Conservation (phyloP, 1,140 invertebrate genomes). For the Drosophila yakuba region DNA sequence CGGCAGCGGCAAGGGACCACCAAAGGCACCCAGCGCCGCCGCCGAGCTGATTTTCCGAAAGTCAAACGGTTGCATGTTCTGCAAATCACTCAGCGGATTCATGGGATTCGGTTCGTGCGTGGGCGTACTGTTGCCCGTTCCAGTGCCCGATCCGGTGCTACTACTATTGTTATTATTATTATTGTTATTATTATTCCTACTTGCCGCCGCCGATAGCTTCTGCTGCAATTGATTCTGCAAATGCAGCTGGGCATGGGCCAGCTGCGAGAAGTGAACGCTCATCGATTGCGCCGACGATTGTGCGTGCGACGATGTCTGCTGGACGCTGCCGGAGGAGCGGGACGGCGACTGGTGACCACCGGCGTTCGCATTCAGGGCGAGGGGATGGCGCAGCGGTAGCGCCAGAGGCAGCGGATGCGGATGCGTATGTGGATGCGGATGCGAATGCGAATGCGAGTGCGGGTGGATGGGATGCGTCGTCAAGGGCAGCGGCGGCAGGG, state of each 20-base stretch:
- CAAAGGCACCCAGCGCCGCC: slow-evolving; percentile 84
- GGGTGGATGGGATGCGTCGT: neutral
- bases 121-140: slow-evolving; percentile 73
- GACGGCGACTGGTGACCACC: slow-evolving; percentile 24
- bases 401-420: slow-evolving; percentile 16
- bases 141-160: neutral
- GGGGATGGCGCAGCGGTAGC: slow-evolving; percentile 32
- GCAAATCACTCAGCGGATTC: slow-evolving; percentile 93
- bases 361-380: slow-evolving; percentile 21
- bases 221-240: slow-evolving; percentile 86
- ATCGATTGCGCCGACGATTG: slow-evolving; percentile 54
- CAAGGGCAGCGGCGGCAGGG: slow-evolving; percentile 31
- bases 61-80: slow-evolving; percentile 98
- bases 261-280: slow-evolving; percentile 82
- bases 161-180: slow-evolving; percentile 46
- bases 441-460: neutral
- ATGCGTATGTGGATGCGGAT: neutral
- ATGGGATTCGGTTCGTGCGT: slow-evolving; percentile 63
- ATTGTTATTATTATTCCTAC: neutral
- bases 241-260: slow-evolving; percentile 87
- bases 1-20: slow-evolving; percentile 58
- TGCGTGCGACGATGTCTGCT: slow-evolving; percentile 36
- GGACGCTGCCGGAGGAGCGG: slow-evolving; percentile 1
- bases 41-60: slow-evolving; percentile 91
- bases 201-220: slow-evolving; percentile 66